Conservation (phyloP, 1,140 invertebrate species). For the Drosophila equinoxialis region DNA sequence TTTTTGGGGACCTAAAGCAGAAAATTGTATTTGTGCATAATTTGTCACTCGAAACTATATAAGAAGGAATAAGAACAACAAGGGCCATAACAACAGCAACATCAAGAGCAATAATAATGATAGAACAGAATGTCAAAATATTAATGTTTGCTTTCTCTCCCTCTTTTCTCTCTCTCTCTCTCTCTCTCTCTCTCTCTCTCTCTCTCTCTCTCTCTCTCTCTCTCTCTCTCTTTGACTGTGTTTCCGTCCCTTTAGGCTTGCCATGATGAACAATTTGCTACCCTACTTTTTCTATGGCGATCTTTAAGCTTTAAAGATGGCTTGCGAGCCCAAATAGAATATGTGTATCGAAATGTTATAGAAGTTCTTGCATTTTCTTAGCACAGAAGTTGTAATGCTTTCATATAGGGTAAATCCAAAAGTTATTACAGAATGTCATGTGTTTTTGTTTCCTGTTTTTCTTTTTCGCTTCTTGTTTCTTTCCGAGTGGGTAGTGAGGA, state of each 20-base stretch:
- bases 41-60: constrained; percentile 34
- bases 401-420: constrained; percentile 17
- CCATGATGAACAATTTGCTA: background rate
- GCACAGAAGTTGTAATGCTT: background rate
- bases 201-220: too few species aligned
- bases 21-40: constrained; percentile 33
- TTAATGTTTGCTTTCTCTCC: background rate
- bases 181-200: too few species aligned
- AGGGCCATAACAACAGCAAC: constrained; percentile 2
- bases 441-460: background rate
- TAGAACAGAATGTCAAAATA: background rate
- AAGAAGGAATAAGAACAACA: constrained; percentile 12
- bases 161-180: too few species aligned
- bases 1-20: background rate
- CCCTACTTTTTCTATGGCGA: background rate
- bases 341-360: too few species aligned
- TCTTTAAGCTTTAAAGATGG: too few species aligned
- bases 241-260: background rate
- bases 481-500: constrained; percentile 1
- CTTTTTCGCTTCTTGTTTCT: background rate
- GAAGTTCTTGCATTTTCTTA: too few species aligned
- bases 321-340: too few species aligned
- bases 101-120: constrained; percentile 7
- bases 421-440: constrained; percentile 30
- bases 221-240: too few species aligned